A percentile compares a stretch with the other conserved stretches of the same genome.
These are phyloP conservation scores for Hypocryptadius cinnamomeus DNA, from an alignment of 2,113 vertebrate genomes.

Conservation along the genomic window DNA sequence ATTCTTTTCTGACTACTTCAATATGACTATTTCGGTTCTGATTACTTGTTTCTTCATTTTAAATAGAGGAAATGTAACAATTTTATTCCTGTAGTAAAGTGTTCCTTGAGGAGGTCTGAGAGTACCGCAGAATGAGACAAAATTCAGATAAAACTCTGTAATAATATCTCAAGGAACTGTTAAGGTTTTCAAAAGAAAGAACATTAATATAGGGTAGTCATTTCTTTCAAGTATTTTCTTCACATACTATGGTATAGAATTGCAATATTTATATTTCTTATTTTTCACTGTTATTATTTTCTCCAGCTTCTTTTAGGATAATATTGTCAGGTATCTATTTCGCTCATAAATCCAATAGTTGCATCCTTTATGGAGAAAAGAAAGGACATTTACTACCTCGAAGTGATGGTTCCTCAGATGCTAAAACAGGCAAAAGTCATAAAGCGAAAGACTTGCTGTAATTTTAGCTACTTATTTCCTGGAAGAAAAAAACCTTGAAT, in stretches of 20 bases:
- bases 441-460: neutral
- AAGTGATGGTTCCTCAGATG: neutral
- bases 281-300: neutral
- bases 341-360: neutral
- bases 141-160: neutral
- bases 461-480: neutral
- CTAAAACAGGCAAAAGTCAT: neutral
- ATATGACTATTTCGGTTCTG: neutral
- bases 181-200: neutral
- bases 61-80: neutral
- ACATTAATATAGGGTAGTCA: neutral
- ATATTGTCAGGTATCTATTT: neutral
- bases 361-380: neutral
- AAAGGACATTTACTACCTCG: neutral
- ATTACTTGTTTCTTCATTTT: neutral
- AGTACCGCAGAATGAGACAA: neutral
- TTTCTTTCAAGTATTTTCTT: neutral
- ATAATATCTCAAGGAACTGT: neutral
- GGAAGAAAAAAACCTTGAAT: neutral
- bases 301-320: neutral
- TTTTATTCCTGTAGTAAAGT: neutral
- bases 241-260: neutral
- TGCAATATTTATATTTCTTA: neutral
- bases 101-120: neutral
- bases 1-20: neutral